Evolutionary conservation across 2,797 vertebrate genomes (phyloP).

Genomic region (Otolemur crassicaudatus): DNA sequence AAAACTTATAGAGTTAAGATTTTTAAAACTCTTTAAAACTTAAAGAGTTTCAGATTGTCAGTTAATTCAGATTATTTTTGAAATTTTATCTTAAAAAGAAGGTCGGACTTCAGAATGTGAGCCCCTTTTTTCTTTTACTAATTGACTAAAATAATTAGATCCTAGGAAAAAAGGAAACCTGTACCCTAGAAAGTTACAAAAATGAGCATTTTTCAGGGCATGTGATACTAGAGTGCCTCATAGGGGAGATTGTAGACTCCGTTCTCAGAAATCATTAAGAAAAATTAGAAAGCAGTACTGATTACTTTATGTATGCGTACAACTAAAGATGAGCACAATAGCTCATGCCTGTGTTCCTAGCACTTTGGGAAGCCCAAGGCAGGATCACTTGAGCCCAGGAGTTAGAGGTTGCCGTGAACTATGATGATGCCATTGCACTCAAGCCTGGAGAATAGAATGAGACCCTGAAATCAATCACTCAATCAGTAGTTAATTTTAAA

Average conservation of each 20-base stretch:
- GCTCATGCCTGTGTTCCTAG: not conserved
- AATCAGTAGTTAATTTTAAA: not conserved
- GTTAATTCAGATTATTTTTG: not conserved
- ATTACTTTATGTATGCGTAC: constrained; percentile 11
- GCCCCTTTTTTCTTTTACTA: not conserved
- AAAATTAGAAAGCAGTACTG: not conserved
- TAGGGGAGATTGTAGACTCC: not conserved
- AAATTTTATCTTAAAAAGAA: not conserved
- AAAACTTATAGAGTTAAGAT: constrained; percentile 50
- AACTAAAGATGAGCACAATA: not conserved
- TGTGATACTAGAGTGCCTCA: constrained; percentile 1
- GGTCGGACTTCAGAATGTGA: not conserved
- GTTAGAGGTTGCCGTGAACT: not conserved
- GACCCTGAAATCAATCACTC: not conserved
- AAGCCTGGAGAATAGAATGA: not conserved
- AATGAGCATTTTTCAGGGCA: not conserved
- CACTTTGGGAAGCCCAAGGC: not conserved
- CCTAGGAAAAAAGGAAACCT: constrained; percentile 15
- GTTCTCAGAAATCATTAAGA: constrained; percentile 48
- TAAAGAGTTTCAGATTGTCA: constrained; percentile 44
- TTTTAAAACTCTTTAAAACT: no score
- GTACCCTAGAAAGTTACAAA: constrained; percentile 1
- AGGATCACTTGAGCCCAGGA: not conserved
- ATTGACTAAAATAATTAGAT: not conserved
- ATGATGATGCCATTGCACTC: not conserved